Evolutionary conservation across 2,113 vertebrate species (phyloP), one percentile per base, ranked within the genome.

Genomic region (Macquaria ambigua): DNA sequence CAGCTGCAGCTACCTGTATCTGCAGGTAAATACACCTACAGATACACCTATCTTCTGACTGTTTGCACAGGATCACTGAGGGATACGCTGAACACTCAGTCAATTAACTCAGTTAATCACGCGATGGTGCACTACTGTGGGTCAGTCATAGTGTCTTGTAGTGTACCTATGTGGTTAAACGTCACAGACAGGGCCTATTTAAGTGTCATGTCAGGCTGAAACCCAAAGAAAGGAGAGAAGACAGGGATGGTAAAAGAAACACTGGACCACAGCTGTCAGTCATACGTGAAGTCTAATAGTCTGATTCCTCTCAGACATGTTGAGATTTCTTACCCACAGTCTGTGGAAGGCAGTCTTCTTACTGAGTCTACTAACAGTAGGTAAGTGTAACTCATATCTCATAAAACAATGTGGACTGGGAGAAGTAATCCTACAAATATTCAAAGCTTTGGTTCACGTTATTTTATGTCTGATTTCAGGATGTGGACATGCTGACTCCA

Each of bases 31-130:
- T 52, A 74, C 0, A 86, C 67, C n/a, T n/a, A n/a, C n/a, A n/a
- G n/a, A n/a, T 64, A 11, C 2, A 34, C 52, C 67, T n/a, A 15
- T 64, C 23, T 68, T 68, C 5, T 39, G 41, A 63, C 66, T 93
- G 89, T 95, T 92, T 93, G 46, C 82, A 84, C 41, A 87, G 63
- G 55, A 53, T 75, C 28, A 48, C 37, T 18, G 67, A 75, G 21
- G 2, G 43, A 52, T 8, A 50, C 3, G 7, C 41, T 25, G 9
- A 82, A 52, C n/a, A 2, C 68, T 48, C 43, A 5, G 2, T n/a
- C n/a, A n/a, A 71, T 53, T 43, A 84, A 80, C 1, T 5, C 5
- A 39, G 1, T 85, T 82, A 77, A 86, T 25, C 66, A 85, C 11
- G 3, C 58, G 6, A n/a, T 62, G 31, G 21, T 59, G 2, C 21